Base-by-base conservation (phyloP, 2,113 vertebrate genomes). In the Coryphaenoides rupestris region DNA sequence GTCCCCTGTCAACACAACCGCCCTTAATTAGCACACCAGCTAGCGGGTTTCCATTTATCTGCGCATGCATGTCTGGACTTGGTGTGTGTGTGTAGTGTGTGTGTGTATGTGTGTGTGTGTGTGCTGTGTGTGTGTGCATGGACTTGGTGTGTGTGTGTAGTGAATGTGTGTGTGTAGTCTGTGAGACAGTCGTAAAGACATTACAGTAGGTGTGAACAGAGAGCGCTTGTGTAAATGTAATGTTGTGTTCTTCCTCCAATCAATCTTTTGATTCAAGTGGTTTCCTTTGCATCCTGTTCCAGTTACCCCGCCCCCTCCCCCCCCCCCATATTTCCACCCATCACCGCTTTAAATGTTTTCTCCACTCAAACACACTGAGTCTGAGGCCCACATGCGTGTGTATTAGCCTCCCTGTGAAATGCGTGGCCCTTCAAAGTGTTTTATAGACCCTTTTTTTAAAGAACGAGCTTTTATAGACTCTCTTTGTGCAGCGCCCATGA, bases 11-110 rank as follows among this genome's bases (percentile, higher is more conserved):
- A 53, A 28, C 13, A 58, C 55, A 46, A 54, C 19, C 21, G 19
- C 60, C n/a, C 13, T 54, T 70, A 78, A 74, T 83, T 62, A 57
- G 52, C 65, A 68, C 52, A 15, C 53, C 68, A 40, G 9, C 33
- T 40, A 40, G 33, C 7, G 6, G 53, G 55, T 5, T 22, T 28
- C 26, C 28, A 58, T 58, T 58, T 28, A 58, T 58, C 33, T 28
- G 24, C 13, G 33, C 13, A 10, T 22, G 56, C 22, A 58, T n/a
- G 21, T 23, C 7, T 17, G 21, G 22, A 26, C 23, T 26, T 19
- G 56, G 14, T 33, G 17, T 33, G 24, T 19, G 2, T 33, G 26
- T 40, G 56, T 50, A 26, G 24, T 58, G 19, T 58, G 56, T 26
- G 23, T 13, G 16, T 17, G 22, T 19, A 19, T 21, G 53, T 54